Conservation (phyloP, 2,888 invertebrate species). For the Drosophila eohydei region DNA sequence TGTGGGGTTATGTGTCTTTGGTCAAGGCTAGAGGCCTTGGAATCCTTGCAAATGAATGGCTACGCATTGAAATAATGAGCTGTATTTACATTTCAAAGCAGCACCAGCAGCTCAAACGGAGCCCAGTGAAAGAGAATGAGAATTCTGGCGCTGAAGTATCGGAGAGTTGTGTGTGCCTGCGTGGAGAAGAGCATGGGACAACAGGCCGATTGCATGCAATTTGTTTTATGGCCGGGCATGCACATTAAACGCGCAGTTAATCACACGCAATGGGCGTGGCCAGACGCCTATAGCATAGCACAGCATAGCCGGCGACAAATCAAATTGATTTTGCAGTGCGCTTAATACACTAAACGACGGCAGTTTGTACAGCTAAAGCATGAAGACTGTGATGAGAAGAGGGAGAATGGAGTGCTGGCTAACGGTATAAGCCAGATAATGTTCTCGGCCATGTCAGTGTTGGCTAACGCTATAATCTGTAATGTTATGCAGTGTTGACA, state of each 20-base stretch:
- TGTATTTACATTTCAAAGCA: constrained; percentile 78
- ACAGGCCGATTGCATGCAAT: constrained; percentile 71
- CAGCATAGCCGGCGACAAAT: constrained; percentile 62
- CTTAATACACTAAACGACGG: constrained; percentile 7
- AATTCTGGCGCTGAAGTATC: constrained; percentile 13
- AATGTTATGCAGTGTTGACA: too few relatives aligned
- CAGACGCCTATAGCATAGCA: constrained; percentile 22
- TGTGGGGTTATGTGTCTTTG: not conserved
- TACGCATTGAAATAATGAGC: constrained; percentile 74
- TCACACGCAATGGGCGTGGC: constrained; percentile 73
- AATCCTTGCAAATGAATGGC: constrained; percentile 70
- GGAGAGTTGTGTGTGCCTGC: constrained; percentile 4
- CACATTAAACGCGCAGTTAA: constrained; percentile 78
- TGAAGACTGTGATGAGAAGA: too few relatives aligned
- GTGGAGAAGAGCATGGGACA: constrained; percentile 16
- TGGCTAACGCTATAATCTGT: not conserved
- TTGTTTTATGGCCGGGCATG: constrained; percentile 76
- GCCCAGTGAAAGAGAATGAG: constrained; percentile 14
- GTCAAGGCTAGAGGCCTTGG: constrained; percentile 24
- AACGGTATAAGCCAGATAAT: too few relatives aligned
- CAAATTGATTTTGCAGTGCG: constrained; percentile 68
- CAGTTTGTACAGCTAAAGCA: not conserved
- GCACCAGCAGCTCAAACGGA: constrained; percentile 17
- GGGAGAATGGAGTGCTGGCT: too few relatives aligned
- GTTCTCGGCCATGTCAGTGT: not conserved